Percentiles rank a stretch among this genome's conserved stretches.
These are phyloP conservation scores for Aratinga solstitialis DNA, from an alignment of 2,797 vertebrate genomes.

Conservation along the genomic window DNA sequence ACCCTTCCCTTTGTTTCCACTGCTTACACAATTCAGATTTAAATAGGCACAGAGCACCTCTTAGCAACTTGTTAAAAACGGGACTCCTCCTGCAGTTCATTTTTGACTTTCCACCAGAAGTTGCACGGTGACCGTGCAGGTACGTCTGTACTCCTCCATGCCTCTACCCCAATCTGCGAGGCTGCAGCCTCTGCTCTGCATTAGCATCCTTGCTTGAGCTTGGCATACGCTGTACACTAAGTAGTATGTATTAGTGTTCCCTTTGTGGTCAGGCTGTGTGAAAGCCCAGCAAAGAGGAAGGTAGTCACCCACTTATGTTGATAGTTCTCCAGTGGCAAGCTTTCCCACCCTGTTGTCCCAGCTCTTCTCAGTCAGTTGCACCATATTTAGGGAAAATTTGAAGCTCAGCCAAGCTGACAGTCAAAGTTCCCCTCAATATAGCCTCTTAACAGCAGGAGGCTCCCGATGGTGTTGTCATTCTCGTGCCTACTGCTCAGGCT, in stretches of 20 bases:
- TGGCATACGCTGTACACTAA: background rate
- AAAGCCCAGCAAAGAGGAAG: slow-evolving; percentile 15
- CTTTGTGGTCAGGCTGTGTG: background rate
- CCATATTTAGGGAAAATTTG: slow-evolving; percentile 66
- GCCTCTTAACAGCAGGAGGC: slow-evolving; percentile 69
- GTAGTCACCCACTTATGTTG: slow-evolving; percentile 18
- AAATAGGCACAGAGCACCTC: background rate
- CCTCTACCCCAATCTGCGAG: background rate
- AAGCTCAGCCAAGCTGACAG: slow-evolving; percentile 75
- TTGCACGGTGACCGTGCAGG: background rate
- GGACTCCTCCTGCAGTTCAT: background rate
- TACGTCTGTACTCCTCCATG: background rate
- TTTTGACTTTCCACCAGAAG: background rate
- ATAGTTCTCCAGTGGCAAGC: slow-evolving; percentile 39
- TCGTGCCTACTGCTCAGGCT: slow-evolving; percentile 73
- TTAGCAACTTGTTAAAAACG: background rate
- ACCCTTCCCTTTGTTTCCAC: background rate
- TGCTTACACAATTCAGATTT: background rate
- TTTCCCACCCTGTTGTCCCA: slow-evolving; percentile 42
- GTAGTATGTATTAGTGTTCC: slow-evolving; percentile 47
- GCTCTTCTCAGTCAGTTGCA: slow-evolving; percentile 56
- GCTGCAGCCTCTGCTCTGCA: background rate
- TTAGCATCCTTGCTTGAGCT: slow-evolving; percentile 27
- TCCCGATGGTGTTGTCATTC: slow-evolving; percentile 71
- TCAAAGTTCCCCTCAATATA: slow-evolving; percentile 65